These are phyloP conservation scores for Malurus melanocephalus DNA, from an alignment of 2,113 vertebrate genomes.

Conservation along the genomic window DNA sequence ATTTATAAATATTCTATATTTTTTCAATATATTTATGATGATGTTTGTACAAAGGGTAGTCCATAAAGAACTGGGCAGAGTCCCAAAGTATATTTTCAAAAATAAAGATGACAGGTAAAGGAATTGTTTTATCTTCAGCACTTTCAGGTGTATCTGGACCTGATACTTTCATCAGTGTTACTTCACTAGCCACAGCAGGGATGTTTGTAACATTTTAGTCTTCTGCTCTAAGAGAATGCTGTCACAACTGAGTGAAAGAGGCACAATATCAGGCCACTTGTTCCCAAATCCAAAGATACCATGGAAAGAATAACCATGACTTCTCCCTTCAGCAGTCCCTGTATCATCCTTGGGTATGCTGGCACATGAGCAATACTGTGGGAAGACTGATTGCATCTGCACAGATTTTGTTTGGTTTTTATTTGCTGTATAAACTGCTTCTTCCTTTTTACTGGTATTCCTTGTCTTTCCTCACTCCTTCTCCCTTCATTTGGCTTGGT, in stretches of 20 bases:
- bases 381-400: neutral
- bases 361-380: neutral
- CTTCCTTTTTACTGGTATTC: neutral
- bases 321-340: neutral
- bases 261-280: neutral
- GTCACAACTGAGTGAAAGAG: neutral
- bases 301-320: neutral
- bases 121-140: neutral
- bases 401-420: neutral
- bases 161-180: neutral
- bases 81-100: neutral
- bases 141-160: neutral
- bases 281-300: neutral
- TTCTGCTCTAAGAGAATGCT: neutral
- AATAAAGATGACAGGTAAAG: neutral
- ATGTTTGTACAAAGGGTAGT: neutral
- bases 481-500: neutral
- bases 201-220: neutral
- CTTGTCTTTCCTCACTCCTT: neutral
- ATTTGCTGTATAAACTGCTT: neutral
- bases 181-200: neutral
- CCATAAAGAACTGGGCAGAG: neutral
- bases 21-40: neutral
- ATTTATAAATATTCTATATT: neutral
- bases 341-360: neutral